Conservation (phyloP, 1,140 invertebrate species). For the Zaprionus ornatus region DNA sequence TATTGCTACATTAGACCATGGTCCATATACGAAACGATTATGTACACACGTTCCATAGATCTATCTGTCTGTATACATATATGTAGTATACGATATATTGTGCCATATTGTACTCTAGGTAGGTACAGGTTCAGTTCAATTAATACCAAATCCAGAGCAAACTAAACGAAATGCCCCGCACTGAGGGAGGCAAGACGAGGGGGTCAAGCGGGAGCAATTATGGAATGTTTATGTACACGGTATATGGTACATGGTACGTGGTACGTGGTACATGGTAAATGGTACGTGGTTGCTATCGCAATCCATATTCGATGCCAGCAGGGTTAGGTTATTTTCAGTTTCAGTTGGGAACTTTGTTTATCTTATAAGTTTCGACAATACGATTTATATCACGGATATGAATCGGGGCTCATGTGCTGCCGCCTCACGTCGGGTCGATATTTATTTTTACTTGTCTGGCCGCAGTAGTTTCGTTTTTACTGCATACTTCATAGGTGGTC, state of each 20-base stretch:
- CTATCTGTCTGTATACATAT: slow-evolving; percentile 10
- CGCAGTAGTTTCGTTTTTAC: slow-evolving; percentile 62
- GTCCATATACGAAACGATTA: slow-evolving; percentile 17
- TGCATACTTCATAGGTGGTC: slow-evolving; percentile 79
- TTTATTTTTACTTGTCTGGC: slow-evolving; percentile 70
- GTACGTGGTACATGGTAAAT: neutral
- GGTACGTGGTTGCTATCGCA: slow-evolving; percentile 15
- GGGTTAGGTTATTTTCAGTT: slow-evolving; percentile 57
- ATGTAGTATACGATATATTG: neutral
- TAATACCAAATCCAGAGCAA: slow-evolving; percentile 21
- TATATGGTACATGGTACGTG: neutral
- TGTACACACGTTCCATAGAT: slow-evolving; percentile 1
- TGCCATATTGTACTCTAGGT: slow-evolving; percentile 7
- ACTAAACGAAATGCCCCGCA: slow-evolving; percentile 22
- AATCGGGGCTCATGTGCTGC: slow-evolving; percentile 19
- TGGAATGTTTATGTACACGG: slow-evolving; percentile 45
- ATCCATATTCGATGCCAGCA: slow-evolving; percentile 25
- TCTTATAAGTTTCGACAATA: slow-evolving; percentile 66
- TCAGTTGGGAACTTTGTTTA: slow-evolving; percentile 64
- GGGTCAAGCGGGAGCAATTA: slow-evolving; percentile 16
- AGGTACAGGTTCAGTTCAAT: slow-evolving; percentile 28
- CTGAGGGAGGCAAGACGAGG: neutral
- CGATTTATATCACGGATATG: slow-evolving; percentile 67
- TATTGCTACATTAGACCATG: slow-evolving; percentile 35
- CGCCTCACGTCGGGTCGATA: slow-evolving; percentile 24